A percentile compares a stretch with the other conserved stretches of the same genome.
These are phyloP conservation scores for Machimus atricapillus DNA, from an alignment of 2,888 invertebrate genomes.

Conservation along the genomic window DNA sequence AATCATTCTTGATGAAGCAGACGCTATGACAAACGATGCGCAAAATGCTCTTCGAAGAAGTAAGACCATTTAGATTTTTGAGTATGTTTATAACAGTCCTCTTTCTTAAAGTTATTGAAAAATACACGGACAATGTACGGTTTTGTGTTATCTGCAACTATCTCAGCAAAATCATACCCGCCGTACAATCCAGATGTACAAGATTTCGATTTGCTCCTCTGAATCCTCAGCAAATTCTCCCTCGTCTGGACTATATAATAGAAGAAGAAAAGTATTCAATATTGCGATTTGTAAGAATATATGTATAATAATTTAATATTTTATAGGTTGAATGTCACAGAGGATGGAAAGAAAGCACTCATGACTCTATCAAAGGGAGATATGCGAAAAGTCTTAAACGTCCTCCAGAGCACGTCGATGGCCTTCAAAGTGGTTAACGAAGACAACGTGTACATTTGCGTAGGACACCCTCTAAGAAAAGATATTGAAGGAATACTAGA, in stretches of 20 bases:
- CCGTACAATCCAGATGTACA: conserved; percentile 97
- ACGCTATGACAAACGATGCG: conserved; percentile 99
- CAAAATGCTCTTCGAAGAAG: conserved; percentile 96
- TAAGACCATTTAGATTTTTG: conserved; percentile 62
- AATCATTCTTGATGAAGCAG: conserved; percentile 97
- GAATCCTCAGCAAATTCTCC: conserved; percentile 83
- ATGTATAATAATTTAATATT: neutral
- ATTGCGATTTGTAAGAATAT: neutral
- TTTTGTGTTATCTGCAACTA: conserved; percentile 99
- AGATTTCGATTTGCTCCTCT: conserved; percentile 95
- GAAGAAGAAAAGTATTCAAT: conserved; percentile 75
- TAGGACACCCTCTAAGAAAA: conserved; percentile 90
- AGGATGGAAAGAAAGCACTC: conserved; percentile 89
- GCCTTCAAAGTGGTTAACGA: conserved; percentile 90
- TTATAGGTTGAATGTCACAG: conserved; percentile 78
- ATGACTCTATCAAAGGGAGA: conserved; percentile 92
- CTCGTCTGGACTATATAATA: conserved; percentile 85
- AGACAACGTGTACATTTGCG: conserved; percentile 91
- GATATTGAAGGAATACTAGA: conserved; percentile 90
- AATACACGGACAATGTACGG: conserved; percentile 97
- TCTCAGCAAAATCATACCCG: conserved; percentile 97
- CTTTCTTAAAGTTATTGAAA: conserved; percentile 84
- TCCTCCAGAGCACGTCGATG: conserved; percentile 94
- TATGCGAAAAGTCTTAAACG: conserved; percentile 97
- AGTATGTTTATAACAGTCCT: conserved; percentile 46